Percentiles rank a stretch among this genome's conserved stretches.
phyloP scores from a whole-genome alignment of 2,113 vertebrate species.

The Heterocephalus glaber region DNA sequence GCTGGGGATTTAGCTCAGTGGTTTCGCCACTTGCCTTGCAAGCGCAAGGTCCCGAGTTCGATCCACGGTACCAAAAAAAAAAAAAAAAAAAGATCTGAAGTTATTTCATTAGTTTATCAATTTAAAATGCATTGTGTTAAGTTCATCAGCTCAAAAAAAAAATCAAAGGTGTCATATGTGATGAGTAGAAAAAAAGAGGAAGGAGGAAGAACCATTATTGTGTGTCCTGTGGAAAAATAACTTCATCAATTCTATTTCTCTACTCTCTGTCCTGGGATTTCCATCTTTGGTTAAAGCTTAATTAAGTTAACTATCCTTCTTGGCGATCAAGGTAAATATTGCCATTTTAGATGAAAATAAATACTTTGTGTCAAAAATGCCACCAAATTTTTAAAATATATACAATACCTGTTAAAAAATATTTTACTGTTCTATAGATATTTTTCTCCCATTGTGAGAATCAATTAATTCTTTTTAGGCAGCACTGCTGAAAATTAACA shows the following conservation, averaged over 20 bases:
- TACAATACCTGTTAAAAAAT: constrained; percentile 20
- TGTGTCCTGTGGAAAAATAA: not conserved
- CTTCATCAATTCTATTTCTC: not conserved
- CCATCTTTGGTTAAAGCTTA: not conserved
- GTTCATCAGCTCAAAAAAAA: not conserved
- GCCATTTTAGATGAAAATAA: not conserved
- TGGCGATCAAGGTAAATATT: not conserved
- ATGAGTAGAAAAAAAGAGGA: not conserved
- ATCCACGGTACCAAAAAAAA: too few relatives aligned
- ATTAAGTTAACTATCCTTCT: not conserved
- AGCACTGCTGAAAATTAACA: constrained; percentile 62
- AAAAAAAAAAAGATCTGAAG: not conserved
- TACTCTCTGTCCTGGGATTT: not conserved
- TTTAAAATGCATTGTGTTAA: not conserved
- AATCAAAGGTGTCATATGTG: not conserved
- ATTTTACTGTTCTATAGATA: constrained; percentile 21
- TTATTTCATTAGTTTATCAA: not conserved
- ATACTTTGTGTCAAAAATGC: not conserved
- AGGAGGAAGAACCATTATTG: not conserved
- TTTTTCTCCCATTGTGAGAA: constrained; percentile 48
- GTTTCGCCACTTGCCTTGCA: too few relatives aligned
- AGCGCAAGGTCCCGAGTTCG: too few relatives aligned
- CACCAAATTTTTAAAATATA: not conserved
- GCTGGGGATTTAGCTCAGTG: too few relatives aligned
- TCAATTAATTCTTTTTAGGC: constrained; percentile 71